phyloP scores from a whole-genome alignment of 2,113 vertebrate species.

The Ophthalmolycus amberensis region DNA sequence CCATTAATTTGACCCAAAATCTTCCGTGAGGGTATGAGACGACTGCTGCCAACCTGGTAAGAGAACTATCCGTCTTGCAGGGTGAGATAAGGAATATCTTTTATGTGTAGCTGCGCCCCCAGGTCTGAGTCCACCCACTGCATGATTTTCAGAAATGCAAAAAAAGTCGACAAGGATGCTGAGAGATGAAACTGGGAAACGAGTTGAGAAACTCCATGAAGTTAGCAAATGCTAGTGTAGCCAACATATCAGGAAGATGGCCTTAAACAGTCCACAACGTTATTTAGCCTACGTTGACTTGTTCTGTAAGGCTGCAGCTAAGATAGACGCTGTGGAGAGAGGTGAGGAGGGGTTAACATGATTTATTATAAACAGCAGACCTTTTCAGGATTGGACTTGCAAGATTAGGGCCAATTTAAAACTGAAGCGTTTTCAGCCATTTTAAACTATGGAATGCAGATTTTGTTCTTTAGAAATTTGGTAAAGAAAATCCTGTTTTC shows the following conservation, averaged over 20 bases:
- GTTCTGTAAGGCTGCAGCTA: no score
- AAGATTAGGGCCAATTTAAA: neutral
- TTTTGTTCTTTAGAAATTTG: neutral
- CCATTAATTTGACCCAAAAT: conserved; percentile 72
- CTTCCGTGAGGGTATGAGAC: conserved; percentile 5
- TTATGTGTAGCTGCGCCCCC: neutral
- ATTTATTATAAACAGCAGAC: neutral
- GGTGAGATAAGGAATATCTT: conserved; percentile 47
- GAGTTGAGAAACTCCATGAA: no score
- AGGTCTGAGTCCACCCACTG: neutral
- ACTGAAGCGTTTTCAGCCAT: neutral
- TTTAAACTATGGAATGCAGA: neutral
- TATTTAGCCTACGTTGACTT: no score
- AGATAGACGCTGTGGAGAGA: no score
- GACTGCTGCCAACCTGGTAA: conserved; percentile 46
- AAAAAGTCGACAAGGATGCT: neutral
- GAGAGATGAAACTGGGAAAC: no score
- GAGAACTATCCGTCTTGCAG: conserved; percentile 51
- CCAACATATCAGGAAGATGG: no score
- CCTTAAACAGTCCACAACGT: no score
- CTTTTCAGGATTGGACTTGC: neutral
- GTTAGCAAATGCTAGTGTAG: no score
- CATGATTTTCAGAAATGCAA: neutral
- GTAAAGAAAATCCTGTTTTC: neutral
- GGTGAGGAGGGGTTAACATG: no score